These are phyloP conservation scores for Umimayanthus kanabou DNA, from an alignment of 92 coral and sea anemone genomes.

Conservation along the genomic window DNA sequence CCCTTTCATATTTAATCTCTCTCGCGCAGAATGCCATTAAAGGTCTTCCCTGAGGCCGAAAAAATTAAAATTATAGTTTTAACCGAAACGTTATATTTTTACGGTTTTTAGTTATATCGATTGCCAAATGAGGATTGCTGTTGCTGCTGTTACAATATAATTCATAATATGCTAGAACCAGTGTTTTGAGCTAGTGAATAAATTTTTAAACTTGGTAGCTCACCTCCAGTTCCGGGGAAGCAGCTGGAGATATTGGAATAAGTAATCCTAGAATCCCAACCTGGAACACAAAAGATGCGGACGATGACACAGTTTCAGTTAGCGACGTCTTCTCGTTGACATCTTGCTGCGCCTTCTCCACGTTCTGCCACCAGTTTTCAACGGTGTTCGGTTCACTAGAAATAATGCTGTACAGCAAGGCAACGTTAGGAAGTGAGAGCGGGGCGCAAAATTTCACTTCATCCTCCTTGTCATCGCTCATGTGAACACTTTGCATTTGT, in stretches of 20 bases:
- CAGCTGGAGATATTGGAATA: constrained; percentile 3
- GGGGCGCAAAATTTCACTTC: background rate
- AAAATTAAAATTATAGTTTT: no score
- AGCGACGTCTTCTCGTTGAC: background rate
- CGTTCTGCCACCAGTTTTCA: background rate
- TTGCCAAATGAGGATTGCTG: no score
- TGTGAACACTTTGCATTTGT: background rate
- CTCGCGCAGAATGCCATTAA: no score
- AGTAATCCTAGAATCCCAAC: constrained; percentile 1
- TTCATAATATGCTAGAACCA: no score
- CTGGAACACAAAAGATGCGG: background rate
- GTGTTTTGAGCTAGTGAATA: no score
- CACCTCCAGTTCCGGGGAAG: background rate
- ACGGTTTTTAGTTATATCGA: no score
- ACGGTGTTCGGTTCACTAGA: constrained; percentile 1
- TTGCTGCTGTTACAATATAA: no score
- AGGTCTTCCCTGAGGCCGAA: no score
- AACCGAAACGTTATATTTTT: no score
- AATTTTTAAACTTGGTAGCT: background rate
- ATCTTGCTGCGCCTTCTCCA: background rate
- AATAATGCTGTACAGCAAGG: constrained; percentile 4
- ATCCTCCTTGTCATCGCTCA: background rate
- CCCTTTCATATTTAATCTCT: no score
- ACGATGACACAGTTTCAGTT: background rate
- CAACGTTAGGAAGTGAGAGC: background rate